Conservation (phyloP, 2,113 vertebrate species). For the Neofelis nebulosa region DNA sequence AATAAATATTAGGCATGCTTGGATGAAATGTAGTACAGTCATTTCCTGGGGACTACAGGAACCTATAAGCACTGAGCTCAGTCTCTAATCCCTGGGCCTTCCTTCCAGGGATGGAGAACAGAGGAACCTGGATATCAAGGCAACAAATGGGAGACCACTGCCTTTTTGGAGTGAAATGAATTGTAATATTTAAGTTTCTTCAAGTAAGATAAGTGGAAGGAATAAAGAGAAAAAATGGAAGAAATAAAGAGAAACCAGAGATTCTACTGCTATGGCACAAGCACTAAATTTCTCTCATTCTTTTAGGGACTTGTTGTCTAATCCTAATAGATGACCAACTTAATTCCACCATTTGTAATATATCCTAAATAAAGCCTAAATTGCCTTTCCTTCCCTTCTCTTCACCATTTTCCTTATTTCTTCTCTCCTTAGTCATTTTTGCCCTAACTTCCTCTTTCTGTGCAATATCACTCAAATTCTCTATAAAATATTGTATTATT, state of each 20-base stretch:
- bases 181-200: neutral
- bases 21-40: neutral
- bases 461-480: neutral
- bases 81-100: neutral
- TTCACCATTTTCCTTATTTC: neutral
- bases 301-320: neutral
- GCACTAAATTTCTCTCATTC: neutral
- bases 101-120: neutral
- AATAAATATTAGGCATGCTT: neutral
- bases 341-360: neutral
- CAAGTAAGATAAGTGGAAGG: conserved; percentile 7
- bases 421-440: neutral
- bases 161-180: neutral
- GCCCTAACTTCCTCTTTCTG: neutral
- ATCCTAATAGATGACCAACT: neutral
- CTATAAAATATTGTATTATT: neutral
- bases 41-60: neutral
- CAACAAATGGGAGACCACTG: neutral
- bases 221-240: neutral
- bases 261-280: neutral
- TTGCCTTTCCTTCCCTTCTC: neutral
- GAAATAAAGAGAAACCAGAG: neutral
- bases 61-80: neutral
- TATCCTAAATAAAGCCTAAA: neutral
- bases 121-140: neutral